Percentiles rank a stretch among this genome's conserved stretches.
These are phyloP conservation scores for Linnaemya vulpina DNA, from an alignment of 2,888 invertebrate genomes.

Conservation along the genomic window DNA sequence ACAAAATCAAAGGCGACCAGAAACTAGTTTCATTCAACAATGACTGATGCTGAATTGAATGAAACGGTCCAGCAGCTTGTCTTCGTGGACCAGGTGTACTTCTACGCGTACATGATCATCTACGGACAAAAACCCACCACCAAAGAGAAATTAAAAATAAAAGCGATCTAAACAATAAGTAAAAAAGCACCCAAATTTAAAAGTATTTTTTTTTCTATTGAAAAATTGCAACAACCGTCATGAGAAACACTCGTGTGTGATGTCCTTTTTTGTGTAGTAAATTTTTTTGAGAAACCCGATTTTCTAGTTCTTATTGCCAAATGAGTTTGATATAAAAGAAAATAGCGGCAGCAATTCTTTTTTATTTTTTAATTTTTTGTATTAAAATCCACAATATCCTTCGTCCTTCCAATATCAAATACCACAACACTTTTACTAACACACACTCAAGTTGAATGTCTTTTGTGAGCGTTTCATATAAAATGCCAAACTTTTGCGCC, in stretches of 20 bases:
- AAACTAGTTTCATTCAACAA: slow-evolving; percentile 68
- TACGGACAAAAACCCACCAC: slow-evolving; percentile 69
- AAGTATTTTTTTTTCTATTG: slow-evolving; percentile 62
- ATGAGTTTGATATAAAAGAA: slow-evolving; percentile 39
- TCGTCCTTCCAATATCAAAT: slow-evolving; percentile 69
- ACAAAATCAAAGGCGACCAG: slow-evolving; percentile 50
- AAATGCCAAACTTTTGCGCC: slow-evolving; percentile 78
- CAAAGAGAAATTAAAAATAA: too few relatives aligned
- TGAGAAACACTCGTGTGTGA: slow-evolving; percentile 59
- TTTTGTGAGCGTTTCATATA: slow-evolving; percentile 73
- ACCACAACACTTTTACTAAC: slow-evolving; percentile 65
- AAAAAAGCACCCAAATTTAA: slow-evolving; percentile 63
- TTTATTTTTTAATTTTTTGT: too few relatives aligned
- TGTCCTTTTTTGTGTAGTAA: slow-evolving; percentile 42
- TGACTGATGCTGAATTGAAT: slow-evolving; percentile 65
- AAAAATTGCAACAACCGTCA: slow-evolving; percentile 76
- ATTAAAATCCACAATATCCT: slow-evolving; percentile 66
- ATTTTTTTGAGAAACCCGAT: slow-evolving; percentile 35
- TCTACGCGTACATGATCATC: slow-evolving; percentile 41
- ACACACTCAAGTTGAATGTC: slow-evolving; percentile 55
- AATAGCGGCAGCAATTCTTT: neutral
- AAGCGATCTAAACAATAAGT: slow-evolving; percentile 12
- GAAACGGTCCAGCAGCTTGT: slow-evolving; percentile 71
- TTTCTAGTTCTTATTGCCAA: slow-evolving; percentile 47
- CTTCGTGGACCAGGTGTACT: slow-evolving; percentile 74